Base-by-base conservation (phyloP, 2,113 vertebrate genomes). In the Mungos mungo region DNA sequence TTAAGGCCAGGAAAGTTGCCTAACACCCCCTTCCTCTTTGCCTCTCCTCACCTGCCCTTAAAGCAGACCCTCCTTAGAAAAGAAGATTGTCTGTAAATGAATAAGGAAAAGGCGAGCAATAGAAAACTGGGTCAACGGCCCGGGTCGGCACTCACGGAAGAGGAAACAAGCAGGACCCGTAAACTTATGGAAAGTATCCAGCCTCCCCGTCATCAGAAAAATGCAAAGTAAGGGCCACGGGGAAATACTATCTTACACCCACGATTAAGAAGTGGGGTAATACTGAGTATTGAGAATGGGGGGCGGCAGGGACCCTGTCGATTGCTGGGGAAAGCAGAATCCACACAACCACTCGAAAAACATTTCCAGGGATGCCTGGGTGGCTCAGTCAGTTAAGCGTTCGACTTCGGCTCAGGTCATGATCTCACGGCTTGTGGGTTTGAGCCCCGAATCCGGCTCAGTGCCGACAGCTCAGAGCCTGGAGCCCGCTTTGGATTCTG, bases 221-320 rank as follows among this genome's bases (percentile, higher is more conserved):
- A 31, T 8, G 10, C 16, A n/a, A 47, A 23, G 57, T 2, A 12
- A 76, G 87, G 87, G 45, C 79, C 19, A 2, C 5, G 0, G n/a
- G 10, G 69, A 83, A 45, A 41, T 18, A 0, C 10, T 31, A 0
- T 10, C 21, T 1, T 2, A 31, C 21, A 31, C 3, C 13, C 35
- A 0, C 33, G 10, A 4, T 13, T 6, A 23, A 41, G 57, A 29
- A 54, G 45, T 11, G 19, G 6, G 33, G 7, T 13, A 7, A 41
- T 3, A 1, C 15, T 14, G n/a, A 18, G 4, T 2, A 15, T n/a
- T 27, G 79, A n/a, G 54, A 76, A 66, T 0, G 27, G 60, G 57
- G 23, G 38, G 29, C 21, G 13, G 31, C 11, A 45, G 41, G 29
- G 5, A 11, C 35, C 52, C 38, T 41, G 35, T 3, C 11, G 16